Evolutionary conservation across 2,113 vertebrate species (phyloP).

Genomic region (Rafetus swinhoei): DNA sequence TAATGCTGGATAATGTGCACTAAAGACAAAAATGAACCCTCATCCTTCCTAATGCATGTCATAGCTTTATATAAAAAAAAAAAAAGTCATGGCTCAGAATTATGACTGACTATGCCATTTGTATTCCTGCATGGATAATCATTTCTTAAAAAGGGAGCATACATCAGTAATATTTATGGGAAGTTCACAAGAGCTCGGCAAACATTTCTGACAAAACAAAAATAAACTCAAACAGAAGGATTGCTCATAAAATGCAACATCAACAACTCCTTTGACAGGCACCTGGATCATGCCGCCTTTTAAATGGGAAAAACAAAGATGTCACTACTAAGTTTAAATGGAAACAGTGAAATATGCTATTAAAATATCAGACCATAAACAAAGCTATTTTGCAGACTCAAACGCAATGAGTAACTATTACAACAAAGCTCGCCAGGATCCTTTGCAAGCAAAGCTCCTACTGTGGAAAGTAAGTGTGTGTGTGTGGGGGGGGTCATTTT

Average conservation of each 20-base stretch:
- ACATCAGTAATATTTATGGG: constrained; percentile 68
- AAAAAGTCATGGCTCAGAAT: background rate
- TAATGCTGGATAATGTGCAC: background rate
- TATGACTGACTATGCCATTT: background rate
- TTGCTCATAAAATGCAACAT: constrained; percentile 73
- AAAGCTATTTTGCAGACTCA: constrained; percentile 54
- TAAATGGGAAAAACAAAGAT: constrained; percentile 60
- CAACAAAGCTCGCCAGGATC: constrained; percentile 16
- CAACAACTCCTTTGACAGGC: constrained; percentile 66
- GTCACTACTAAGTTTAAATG: constrained; percentile 55
- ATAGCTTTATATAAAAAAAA: constrained; percentile 1
- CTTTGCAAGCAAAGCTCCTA: background rate
- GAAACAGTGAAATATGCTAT: constrained; percentile 61
- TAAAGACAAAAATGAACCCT: background rate
- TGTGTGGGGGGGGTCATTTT: background rate
- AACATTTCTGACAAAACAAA: constrained; percentile 72
- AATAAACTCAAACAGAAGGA: constrained; percentile 64
- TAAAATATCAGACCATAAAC: constrained; percentile 62
- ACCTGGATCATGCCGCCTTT: constrained; percentile 67
- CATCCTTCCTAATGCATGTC: constrained; percentile 35
- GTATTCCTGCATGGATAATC: constrained; percentile 36
- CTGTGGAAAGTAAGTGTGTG: background rate
- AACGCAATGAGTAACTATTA: constrained; percentile 34
- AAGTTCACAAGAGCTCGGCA: constrained; percentile 63
- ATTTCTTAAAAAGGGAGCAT: constrained; percentile 61